These are phyloP conservation scores for Dinoponera quadriceps DNA, from an alignment of 1,140 invertebrate species.

Conservation along the genomic window DNA sequence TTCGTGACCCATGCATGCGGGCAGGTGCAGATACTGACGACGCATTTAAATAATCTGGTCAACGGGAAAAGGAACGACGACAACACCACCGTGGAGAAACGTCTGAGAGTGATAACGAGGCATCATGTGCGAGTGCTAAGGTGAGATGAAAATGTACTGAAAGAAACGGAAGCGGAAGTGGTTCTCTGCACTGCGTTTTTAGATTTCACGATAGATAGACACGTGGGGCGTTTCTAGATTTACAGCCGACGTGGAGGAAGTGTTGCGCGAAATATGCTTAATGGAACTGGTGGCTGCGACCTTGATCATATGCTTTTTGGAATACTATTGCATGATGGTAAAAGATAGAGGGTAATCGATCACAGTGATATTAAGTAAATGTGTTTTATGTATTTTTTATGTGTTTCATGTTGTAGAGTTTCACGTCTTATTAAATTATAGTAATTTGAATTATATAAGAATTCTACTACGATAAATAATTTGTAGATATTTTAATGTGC, in stretches of 20 bases:
- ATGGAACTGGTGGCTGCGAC: conserved; percentile 56
- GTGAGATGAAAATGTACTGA: conserved; percentile 17
- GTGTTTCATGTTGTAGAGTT: no score
- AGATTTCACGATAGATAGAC: background rate
- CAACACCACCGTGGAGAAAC: background rate
- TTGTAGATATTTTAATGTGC: background rate
- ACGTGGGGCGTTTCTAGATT: conserved; percentile 60
- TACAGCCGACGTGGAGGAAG: conserved; percentile 27
- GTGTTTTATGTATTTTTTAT: no score
- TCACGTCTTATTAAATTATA: background rate
- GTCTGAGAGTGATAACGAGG: conserved; percentile 27
- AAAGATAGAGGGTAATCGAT: background rate
- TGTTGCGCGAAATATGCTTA: conserved; percentile 59
- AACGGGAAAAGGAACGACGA: background rate
- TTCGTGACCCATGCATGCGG: conserved; percentile 75
- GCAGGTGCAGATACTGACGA: conserved; percentile 66
- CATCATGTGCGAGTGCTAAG: conserved; percentile 57
- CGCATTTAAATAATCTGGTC: conserved; percentile 47
- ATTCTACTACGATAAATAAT: background rate
- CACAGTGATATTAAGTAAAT: no score
- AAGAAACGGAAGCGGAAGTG: no score
- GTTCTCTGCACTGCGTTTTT: background rate
- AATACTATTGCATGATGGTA: conserved; percentile 70
- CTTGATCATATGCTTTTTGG: conserved; percentile 61
- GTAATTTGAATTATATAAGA: background rate